A percentile compares a stretch with the other conserved stretches of the same genome.
Evolutionary conservation across 2,113 vertebrate genomes (phyloP).

Genomic region (Elgaria multicarinata): DNA sequence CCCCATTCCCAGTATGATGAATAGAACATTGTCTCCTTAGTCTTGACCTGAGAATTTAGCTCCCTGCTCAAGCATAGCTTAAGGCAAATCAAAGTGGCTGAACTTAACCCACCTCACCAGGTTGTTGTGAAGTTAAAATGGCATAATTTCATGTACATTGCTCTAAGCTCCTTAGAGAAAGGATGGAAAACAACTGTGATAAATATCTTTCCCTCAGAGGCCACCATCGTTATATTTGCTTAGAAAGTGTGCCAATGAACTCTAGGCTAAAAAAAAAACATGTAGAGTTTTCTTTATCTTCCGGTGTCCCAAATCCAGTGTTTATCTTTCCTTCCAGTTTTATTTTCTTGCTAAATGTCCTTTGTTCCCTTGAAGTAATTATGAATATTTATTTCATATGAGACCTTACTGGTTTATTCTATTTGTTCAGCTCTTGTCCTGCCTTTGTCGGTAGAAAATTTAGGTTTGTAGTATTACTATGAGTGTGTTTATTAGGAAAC

Average conservation of each 20-base stretch:
- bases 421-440: neutral
- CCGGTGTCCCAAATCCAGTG: neutral
- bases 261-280: no score
- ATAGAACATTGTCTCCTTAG: neutral
- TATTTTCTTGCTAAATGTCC: neutral
- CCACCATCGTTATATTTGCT: neutral
- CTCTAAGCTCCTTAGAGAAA: neutral
- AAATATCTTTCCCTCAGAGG: neutral
- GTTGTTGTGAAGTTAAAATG: neutral
- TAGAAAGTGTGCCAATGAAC: neutral
- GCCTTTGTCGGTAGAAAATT: neutral
- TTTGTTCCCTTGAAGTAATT: neutral
- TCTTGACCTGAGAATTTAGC: neutral
- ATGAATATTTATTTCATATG: neutral
- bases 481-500: neutral
- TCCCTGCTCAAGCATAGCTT: neutral
- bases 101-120: neutral
- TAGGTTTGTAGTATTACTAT: neutral
- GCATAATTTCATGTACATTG: neutral
- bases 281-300: neutral
- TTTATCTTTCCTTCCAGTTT: conserved; percentile 1
- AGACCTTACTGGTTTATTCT: neutral
- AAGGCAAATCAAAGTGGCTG: neutral
- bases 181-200: neutral
- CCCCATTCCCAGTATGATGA: no score